Evolutionary conservation across 2,113 vertebrate species (phyloP).

Genomic region (Hypocryptadius cinnamomeus): DNA sequence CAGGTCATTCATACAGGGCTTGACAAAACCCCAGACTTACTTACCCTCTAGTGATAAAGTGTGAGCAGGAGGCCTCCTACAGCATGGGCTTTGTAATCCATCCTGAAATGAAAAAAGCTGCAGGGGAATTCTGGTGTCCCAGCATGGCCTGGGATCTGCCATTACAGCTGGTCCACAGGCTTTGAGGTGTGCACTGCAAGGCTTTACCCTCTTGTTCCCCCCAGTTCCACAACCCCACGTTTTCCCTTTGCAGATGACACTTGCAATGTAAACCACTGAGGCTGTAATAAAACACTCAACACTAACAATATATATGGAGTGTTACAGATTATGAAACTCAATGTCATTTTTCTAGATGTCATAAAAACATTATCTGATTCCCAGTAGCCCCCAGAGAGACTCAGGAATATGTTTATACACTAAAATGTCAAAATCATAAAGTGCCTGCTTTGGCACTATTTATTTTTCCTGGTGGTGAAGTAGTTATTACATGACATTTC

Average conservation of each 20-base stretch:
- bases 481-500: neutral
- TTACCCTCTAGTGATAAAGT: neutral
- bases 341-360: neutral
- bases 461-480: neutral
- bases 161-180: neutral
- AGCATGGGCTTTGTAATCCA: neutral
- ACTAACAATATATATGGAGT: neutral
- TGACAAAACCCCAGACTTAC: neutral
- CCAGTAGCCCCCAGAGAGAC: neutral
- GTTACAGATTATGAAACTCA: neutral
- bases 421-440: neutral
- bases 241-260: neutral
- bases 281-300: neutral
- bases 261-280: neutral
- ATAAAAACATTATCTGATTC: conserved; percentile 11
- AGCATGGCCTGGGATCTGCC: neutral
- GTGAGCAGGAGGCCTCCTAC: neutral
- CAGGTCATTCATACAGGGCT: neutral
- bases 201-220: neutral
- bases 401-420: neutral
- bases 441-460: neutral
- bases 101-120: neutral
- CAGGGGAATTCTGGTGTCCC: neutral
- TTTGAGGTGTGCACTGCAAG: neutral
- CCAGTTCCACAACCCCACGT: neutral